Base-by-base conservation (phyloP, 2,113 vertebrate species). In the Orycteropus afer region DNA sequence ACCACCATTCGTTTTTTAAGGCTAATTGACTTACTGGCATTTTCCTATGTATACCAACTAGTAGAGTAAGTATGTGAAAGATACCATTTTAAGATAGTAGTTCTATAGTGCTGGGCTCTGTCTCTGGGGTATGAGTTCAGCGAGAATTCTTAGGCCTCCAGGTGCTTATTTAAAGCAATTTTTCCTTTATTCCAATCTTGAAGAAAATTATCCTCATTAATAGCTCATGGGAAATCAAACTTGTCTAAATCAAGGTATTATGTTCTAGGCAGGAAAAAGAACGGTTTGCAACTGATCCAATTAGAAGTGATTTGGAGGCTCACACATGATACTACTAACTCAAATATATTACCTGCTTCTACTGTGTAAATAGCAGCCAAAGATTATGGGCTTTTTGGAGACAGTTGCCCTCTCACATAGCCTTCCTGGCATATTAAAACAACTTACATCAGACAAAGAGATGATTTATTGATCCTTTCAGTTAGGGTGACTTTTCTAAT, bases 241-340 rank as follows among this genome's bases (percentile, higher is more conserved):
- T n/a, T 42, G 65, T 53, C 29, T 76, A 23, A 53, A 67, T 29
- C n/a, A 82, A 10, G 32, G 14, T 84, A 34, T n/a, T 89, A 29
- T 15, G n/a, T 29, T 40, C 92, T 86, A 47, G 69, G 73, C 22
- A 67, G 71, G 59, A 85, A 91, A 91, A 74, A 79, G 20, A 69
- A 80, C 86, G 51, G 6, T 69, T 94, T 90, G 29, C 47, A 93
- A 78, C 15, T 34, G 86, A 97, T 78, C 32, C 45, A 85, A n/a
- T 92, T 55, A 65, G 88, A 71, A 80, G 34, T 85, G 32, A 94
- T 53, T 37, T 63, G 27, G 91, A 27, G 22, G 20, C 7, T 83
- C 65, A 71, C 17, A 32, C 53, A 83, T 53, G 57, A 73, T 37
- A 27, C 6, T 25, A 53, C 49, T 47, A 71, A 40, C 22, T 67